These are phyloP conservation scores for Fregetta grallaria DNA, from an alignment of 2,113 vertebrate genomes.

Conservation along the genomic window DNA sequence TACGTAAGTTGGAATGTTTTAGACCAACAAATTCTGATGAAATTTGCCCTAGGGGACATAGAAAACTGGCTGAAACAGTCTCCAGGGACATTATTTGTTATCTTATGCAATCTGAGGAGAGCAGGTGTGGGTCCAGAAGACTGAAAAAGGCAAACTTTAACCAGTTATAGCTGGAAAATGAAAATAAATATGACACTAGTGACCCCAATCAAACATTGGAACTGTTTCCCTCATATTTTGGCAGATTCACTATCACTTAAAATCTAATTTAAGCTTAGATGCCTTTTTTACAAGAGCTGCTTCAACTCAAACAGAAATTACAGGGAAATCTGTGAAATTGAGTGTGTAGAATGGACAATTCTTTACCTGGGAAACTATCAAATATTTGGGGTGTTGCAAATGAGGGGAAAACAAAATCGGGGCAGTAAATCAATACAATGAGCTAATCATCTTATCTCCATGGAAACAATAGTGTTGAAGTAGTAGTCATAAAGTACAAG, in stretches of 20 bases:
- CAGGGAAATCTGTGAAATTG: background rate
- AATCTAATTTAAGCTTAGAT: background rate
- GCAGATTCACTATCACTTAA: background rate
- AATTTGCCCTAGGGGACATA: background rate
- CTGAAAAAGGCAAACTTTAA: constrained; percentile 1
- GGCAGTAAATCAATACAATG: background rate
- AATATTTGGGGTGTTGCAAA: background rate
- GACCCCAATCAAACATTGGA: background rate
- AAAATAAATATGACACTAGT: background rate
- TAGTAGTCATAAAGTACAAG: background rate
- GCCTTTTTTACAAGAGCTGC: background rate
- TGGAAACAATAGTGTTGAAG: background rate
- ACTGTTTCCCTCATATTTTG: background rate
- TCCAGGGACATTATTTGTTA: background rate
- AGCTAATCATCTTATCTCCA: background rate
- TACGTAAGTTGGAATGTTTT: background rate
- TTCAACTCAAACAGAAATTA: background rate
- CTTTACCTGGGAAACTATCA: background rate
- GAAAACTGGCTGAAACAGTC: background rate
- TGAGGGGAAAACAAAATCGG: background rate
- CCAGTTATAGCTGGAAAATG: background rate
- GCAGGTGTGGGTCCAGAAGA: background rate
- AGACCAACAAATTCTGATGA: background rate
- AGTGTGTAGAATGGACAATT: background rate
- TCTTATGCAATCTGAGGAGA: background rate